phyloP scores from a whole-genome alignment of 1,140 invertebrate genomes.

The Melitaea cinxia region DNA sequence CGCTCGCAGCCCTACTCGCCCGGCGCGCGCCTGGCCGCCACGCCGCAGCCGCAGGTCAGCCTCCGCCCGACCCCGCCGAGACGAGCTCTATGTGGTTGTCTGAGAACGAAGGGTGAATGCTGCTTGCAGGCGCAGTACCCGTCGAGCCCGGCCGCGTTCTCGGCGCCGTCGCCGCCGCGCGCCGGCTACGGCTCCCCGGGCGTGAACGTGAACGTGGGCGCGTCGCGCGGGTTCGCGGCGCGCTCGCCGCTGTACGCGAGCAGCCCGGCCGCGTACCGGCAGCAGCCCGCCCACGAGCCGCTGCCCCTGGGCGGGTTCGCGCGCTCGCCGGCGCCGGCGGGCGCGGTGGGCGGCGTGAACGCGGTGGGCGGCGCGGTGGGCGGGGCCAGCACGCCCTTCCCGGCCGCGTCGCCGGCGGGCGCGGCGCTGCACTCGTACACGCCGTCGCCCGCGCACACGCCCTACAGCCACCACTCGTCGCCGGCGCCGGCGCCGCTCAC shows the following conservation, averaged over 20 bases:
- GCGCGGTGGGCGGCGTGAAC: slow-evolving; percentile 34
- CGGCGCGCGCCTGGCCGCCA: slow-evolving; percentile 49
- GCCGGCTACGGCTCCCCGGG: slow-evolving; percentile 52
- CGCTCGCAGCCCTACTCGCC: slow-evolving; percentile 63
- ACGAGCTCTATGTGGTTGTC: too few relatives aligned
- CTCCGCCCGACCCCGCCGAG: too few relatives aligned
- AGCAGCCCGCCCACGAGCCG: slow-evolving; percentile 50
- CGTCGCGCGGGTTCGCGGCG: slow-evolving; percentile 50
- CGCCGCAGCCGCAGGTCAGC: slow-evolving; percentile 55
- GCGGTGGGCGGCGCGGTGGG: slow-evolving; percentile 40
- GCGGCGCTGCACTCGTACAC: slow-evolving; percentile 71
- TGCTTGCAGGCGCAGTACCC: slow-evolving; percentile 65
- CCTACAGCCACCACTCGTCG: slow-evolving; percentile 73
- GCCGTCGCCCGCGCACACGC: slow-evolving; percentile 75
- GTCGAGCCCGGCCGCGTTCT: slow-evolving; percentile 59
- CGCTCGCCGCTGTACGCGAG: slow-evolving; percentile 73
- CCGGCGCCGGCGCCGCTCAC: slow-evolving; percentile 60
- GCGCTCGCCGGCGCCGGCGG: slow-evolving; percentile 45
- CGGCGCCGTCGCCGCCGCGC: slow-evolving; percentile 59
- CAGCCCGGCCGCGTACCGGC: slow-evolving; percentile 65
- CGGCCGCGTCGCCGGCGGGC: slow-evolving; percentile 63
- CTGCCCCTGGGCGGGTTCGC: slow-evolving; percentile 38
- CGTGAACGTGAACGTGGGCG: slow-evolving; percentile 38
- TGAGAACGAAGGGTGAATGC: too few relatives aligned
- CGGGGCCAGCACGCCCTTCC: slow-evolving; percentile 58